Base-by-base conservation (phyloP, 2,113 vertebrate species). In the Lonchura striata region DNA sequence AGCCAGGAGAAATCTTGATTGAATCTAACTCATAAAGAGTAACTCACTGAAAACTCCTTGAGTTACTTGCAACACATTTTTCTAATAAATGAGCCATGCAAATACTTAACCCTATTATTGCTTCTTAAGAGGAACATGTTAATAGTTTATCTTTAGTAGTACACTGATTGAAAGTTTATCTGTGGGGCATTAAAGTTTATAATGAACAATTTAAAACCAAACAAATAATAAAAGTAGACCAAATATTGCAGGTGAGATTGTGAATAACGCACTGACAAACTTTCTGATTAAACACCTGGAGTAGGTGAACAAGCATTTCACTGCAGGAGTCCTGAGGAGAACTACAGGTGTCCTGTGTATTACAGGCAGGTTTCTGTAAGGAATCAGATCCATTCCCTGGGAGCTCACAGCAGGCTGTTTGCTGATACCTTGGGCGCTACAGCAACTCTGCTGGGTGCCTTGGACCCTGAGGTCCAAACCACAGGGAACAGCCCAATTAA, bases 51-150 rank as follows among this genome's bases (percentile, higher is more conserved):
- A 93, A 93, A 93, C 76, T 96, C 87, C 87, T 86, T 88, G 54
- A 94, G 60, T 97, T 95, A 95, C 94, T 96, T 91, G 68, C 71
- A 95, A 95, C 92, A 94, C 28, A 52, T 96, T 97, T 96, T 96
- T 96, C 93, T 92, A 90, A 96, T 93, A 95, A 96, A 90, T 90
- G 69, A 93, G 37, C 76, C 82, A 39, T 68, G 76, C 72, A 94
- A 93, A 93, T 72, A 28, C 80, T 96, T 97, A 95, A 93, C 88
- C 82, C 90, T 96, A 25, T 76, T 94, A 84, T 65, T 86, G 44
- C 92, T 83, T 86, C 52, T 82, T 86, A 71, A 86, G 39, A 81
- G 42, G 54, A 92, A 53, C 14, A 15, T 42, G 59, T 64, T 84
- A 75, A 71, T 78, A 78, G 82, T 64, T 97, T 82, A 79, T 66